Conservation (phyloP, 1,140 invertebrate species). For the Venturia canescens region DNA sequence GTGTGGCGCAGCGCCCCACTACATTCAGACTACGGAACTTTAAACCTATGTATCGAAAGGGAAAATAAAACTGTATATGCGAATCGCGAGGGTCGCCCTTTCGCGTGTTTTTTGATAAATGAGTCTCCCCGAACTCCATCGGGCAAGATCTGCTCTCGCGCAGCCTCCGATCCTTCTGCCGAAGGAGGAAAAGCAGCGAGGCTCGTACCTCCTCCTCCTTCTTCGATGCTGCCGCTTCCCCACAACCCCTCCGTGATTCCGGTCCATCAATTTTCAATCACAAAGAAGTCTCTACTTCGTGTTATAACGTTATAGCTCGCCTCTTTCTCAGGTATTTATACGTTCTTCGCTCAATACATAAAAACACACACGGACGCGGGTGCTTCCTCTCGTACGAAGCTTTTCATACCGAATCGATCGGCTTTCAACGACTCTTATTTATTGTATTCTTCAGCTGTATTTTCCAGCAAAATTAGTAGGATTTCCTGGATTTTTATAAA, state of each 20-base stretch:
- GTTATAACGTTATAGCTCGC: slow-evolving; percentile 51
- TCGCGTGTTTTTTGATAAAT: slow-evolving; percentile 67
- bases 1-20: neutral
- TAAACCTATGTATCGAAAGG: neutral
- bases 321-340: slow-evolving; percentile 54
- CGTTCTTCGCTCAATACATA: slow-evolving; percentile 45
- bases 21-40: neutral
- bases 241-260: slow-evolving; percentile 64
- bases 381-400: neutral
- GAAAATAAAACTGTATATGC: slow-evolving; percentile 45
- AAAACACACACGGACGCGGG: neutral
- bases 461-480: no score
- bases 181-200: slow-evolving; percentile 51
- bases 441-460: no score
- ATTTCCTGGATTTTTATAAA: no score
- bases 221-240: no score
- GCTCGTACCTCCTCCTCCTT: slow-evolving; percentile 52
- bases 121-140: slow-evolving; percentile 49
- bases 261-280: slow-evolving; percentile 75
- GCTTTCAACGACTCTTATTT: no score
- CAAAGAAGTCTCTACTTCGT: slow-evolving; percentile 63
- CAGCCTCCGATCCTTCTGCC: slow-evolving; percentile 28
- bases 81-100: slow-evolving; percentile 57
- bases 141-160: slow-evolving; percentile 26
- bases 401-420: neutral